phyloP scores from a whole-genome alignment of 2,888 invertebrate genomes.

The Leucoma salicis region DNA sequence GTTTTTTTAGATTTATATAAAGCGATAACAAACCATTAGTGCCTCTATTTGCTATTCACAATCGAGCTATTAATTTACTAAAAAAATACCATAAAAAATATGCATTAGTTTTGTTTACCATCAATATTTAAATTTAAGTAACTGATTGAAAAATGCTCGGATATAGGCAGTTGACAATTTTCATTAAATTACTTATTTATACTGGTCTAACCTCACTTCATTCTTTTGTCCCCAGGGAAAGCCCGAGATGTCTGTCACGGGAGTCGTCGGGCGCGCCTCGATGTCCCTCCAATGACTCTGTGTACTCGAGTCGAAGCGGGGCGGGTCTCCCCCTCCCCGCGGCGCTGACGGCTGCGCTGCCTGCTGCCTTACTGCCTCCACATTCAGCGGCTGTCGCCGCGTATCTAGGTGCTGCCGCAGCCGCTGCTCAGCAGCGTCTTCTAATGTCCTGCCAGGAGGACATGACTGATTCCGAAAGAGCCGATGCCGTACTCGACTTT shows the following conservation, averaged over 20 bases:
- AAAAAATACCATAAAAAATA: slow-evolving; percentile 38
- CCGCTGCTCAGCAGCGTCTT: slow-evolving; percentile 88
- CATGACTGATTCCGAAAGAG: slow-evolving; percentile 83
- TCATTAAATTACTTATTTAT: slow-evolving; percentile 43
- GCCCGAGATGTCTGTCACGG: slow-evolving; percentile 91
- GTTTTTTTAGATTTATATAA: slow-evolving; percentile 25
- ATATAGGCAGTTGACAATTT: slow-evolving; percentile 28
- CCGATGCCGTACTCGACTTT: slow-evolving; percentile 88
- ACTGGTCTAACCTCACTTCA: slow-evolving; percentile 41
- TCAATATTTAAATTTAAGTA: slow-evolving; percentile 48
- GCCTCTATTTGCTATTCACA: slow-evolving; percentile 39
- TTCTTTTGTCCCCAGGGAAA: slow-evolving; percentile 87
- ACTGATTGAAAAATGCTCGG: slow-evolving; percentile 41
- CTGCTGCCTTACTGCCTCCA: slow-evolving; percentile 88
- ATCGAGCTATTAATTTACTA: slow-evolving; percentile 41
- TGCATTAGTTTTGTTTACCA: slow-evolving; percentile 43
- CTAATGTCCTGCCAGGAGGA: slow-evolving; percentile 90
- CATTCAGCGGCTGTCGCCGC: slow-evolving; percentile 93
- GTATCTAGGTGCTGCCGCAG: slow-evolving; percentile 88
- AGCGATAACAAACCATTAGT: slow-evolving; percentile 26
- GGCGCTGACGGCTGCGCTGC: slow-evolving; percentile 85
- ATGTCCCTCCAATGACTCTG: slow-evolving; percentile 90
- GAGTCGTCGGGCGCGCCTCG: slow-evolving; percentile 89
- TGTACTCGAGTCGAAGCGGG: slow-evolving; percentile 85
- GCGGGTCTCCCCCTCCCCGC: slow-evolving; percentile 75